Evolutionary conservation across 1,140 invertebrate genomes (phyloP).

Genomic region (Planococcus citri): DNA sequence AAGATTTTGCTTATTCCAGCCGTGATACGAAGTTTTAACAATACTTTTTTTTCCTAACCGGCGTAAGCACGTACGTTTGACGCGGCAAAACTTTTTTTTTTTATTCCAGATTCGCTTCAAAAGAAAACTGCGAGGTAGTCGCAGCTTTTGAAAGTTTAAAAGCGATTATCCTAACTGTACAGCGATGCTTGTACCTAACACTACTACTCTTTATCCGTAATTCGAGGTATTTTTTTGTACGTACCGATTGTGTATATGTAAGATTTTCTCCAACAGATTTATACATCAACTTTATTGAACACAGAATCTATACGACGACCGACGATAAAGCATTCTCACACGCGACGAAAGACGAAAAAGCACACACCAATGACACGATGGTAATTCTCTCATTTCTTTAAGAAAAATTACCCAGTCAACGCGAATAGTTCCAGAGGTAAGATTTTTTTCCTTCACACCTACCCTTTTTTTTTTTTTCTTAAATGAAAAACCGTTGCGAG

Average conservation of each 20-base stretch:
- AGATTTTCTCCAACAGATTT: no score
- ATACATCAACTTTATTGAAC: background rate
- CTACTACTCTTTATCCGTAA: background rate
- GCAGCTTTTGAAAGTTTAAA: conserved; percentile 18
- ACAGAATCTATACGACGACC: no score
- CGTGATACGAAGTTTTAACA: conserved; percentile 16
- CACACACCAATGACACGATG: no score
- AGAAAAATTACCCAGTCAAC: no score
- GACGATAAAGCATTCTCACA: no score
- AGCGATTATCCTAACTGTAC: conserved; percentile 10
- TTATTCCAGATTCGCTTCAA: background rate
- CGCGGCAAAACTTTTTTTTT: conserved; percentile 3
- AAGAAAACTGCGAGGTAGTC: conserved; percentile 3
- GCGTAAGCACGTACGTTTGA: conserved; percentile 15
- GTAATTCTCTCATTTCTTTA: no score
- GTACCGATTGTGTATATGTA: background rate
- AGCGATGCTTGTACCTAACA: background rate
- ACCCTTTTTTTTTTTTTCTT: no score
- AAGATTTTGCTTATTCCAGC: conserved; percentile 19
- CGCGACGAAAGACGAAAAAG: no score
- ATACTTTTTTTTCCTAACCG: conserved; percentile 12
- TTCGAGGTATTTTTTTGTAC: background rate
- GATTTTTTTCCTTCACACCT: no score
- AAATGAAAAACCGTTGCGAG: no score
- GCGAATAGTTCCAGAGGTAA: no score